phyloP scores from a whole-genome alignment of 1,140 invertebrate species.

The Drosophila hydei region DNA sequence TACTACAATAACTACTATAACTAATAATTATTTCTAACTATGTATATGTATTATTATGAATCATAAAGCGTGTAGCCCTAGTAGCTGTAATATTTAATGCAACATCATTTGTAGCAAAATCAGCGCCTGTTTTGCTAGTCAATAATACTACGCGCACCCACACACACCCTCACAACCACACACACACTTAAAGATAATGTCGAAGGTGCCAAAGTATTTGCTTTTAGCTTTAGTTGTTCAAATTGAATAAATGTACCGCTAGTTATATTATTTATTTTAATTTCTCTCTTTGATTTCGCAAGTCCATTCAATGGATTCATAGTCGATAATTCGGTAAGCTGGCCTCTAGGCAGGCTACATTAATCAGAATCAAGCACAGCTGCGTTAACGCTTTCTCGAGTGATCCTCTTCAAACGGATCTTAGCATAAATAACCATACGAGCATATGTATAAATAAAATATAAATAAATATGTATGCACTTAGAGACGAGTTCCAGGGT shows the following conservation, averaged over 20 bases:
- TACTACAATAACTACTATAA: slow-evolving; percentile 68
- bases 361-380: too few relatives aligned
- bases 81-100: slow-evolving; percentile 61
- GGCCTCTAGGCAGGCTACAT: too few relatives aligned
- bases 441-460: too few relatives aligned
- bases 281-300: slow-evolving; percentile 19
- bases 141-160: slow-evolving; percentile 23
- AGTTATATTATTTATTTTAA: slow-evolving; percentile 54
- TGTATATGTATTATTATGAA: slow-evolving; percentile 51
- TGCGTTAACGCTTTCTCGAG: too few relatives aligned
- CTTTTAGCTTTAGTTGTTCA: slow-evolving; percentile 71
- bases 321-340: neutral
- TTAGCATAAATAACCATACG: slow-evolving; percentile 1
- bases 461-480: slow-evolving; percentile 18
- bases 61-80: slow-evolving; percentile 57
- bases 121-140: slow-evolving; percentile 72
- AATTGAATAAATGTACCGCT: slow-evolving; percentile 63
- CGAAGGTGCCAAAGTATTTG: slow-evolving; percentile 79
- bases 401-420: too few relatives aligned
- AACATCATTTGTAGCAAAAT: slow-evolving; percentile 64
- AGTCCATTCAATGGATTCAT: neutral
- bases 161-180: slow-evolving; percentile 21
- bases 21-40: slow-evolving; percentile 46
- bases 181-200: slow-evolving; percentile 51
- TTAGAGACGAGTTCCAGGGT: slow-evolving; percentile 37